These are phyloP conservation scores for Incurvaria masculella DNA, from an alignment of 2,888 invertebrate genomes.

Conservation along the genomic window DNA sequence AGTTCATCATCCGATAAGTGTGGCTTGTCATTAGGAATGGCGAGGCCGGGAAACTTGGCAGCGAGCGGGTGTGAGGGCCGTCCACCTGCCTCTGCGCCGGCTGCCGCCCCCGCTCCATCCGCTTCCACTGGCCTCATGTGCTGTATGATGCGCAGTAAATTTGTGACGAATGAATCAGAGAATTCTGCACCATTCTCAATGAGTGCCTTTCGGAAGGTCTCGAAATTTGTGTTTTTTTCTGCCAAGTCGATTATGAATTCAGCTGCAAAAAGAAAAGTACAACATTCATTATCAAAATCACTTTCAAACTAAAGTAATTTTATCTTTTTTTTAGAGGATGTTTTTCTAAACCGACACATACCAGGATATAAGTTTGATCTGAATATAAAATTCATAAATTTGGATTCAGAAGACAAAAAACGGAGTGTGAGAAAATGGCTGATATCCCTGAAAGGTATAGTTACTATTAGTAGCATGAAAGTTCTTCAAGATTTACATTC, in stretches of 20 bases:
- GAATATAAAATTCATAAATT: too few species aligned
- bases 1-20: constrained; percentile 38
- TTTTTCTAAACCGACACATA: too few species aligned
- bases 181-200: constrained; percentile 94
- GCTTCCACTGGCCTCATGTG: constrained; percentile 86
- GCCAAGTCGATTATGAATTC: constrained; percentile 97
- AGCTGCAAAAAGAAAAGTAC: constrained; percentile 60
- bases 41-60: constrained; percentile 75
- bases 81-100: constrained; percentile 20
- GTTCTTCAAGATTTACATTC: too few species aligned
- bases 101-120: constrained; percentile 29
- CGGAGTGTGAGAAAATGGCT: too few species aligned
- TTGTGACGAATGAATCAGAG: constrained; percentile 92
- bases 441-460: too few species aligned
- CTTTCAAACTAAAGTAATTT: not conserved
- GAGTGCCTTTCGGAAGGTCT: constrained; percentile 83
- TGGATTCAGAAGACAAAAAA: too few species aligned
- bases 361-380: too few species aligned
- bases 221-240: constrained; percentile 80
- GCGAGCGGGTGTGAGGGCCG: constrained; percentile 56
- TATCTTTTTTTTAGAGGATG: too few species aligned
- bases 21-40: constrained; percentile 72
- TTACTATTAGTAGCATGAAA: too few species aligned
- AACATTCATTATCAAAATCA: not conserved
- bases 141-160: constrained; percentile 90